phyloP scores from a whole-genome alignment of 1,140 invertebrate genomes.

The Drosophila serrata region DNA sequence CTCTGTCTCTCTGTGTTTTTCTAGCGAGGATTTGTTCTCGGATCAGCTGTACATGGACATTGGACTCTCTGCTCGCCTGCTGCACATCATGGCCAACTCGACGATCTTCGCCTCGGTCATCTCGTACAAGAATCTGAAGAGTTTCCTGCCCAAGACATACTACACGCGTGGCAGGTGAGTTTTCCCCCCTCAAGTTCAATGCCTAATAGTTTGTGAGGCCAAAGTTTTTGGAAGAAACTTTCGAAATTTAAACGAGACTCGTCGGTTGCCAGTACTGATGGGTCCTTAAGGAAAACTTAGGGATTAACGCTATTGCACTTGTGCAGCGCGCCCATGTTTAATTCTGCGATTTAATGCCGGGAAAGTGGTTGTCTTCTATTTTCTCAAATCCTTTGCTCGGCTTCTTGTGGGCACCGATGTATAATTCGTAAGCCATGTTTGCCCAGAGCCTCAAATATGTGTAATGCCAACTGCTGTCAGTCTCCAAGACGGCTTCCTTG shows the following conservation, averaged over 20 bases:
- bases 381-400: slow-evolving; percentile 5
- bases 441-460: slow-evolving; percentile 38
- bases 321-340: slow-evolving; percentile 12
- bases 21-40: slow-evolving; percentile 83
- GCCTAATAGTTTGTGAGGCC: slow-evolving; percentile 27
- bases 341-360: slow-evolving; percentile 20
- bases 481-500: slow-evolving; percentile 36
- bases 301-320: slow-evolving; percentile 9
- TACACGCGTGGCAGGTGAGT: slow-evolving; percentile 85
- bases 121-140: slow-evolving; percentile 87
- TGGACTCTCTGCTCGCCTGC: slow-evolving; percentile 68
- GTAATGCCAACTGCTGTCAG: slow-evolving; percentile 66
- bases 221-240: slow-evolving; percentile 14
- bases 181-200: neutral
- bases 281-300: neutral
- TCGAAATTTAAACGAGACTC: slow-evolving; percentile 8
- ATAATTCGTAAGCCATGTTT: slow-evolving; percentile 36
- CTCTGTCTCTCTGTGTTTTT: neutral
- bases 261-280: neutral
- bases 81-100: slow-evolving; percentile 83
- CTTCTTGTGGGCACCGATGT: slow-evolving; percentile 43
- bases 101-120: slow-evolving; percentile 85
- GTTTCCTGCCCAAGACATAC: slow-evolving; percentile 86
- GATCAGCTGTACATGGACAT: slow-evolving; percentile 85
- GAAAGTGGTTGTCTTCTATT: slow-evolving; percentile 30